These are phyloP conservation scores for Protonemura montana DNA, from an alignment of 2,888 invertebrate species.

Conservation along the genomic window DNA sequence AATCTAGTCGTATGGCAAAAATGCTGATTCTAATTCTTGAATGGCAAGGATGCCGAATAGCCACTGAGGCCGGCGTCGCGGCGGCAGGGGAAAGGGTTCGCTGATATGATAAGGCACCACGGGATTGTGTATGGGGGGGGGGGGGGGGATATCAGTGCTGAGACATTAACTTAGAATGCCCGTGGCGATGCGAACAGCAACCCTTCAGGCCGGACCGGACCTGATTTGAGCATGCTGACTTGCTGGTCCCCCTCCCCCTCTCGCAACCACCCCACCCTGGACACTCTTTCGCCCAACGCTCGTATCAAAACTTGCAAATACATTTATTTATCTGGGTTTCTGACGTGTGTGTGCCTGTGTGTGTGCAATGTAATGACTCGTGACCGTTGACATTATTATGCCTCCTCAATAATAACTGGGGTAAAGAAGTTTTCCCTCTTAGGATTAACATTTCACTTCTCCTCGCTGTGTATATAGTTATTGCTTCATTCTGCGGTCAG, in stretches of 20 bases:
- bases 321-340: constrained; percentile 3
- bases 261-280: background rate
- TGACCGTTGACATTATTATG: constrained; percentile 7
- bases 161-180: background rate
- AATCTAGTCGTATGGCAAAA: constrained; percentile 52
- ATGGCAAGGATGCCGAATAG: constrained; percentile 44
- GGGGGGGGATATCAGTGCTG: background rate
- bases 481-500: background rate
- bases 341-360: background rate
- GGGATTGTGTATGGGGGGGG: background rate
- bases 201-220: background rate
- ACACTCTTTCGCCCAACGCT: background rate
- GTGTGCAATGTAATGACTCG: background rate
- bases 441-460: background rate
- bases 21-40: constrained; percentile 51
- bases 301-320: background rate
- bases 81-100: background rate
- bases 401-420: background rate
- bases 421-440: background rate
- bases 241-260: background rate
- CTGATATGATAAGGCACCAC: background rate
- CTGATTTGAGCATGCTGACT: constrained; percentile 13
- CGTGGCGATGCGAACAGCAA: background rate
- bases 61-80: background rate
- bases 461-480: background rate